Evolutionary conservation across 1,140 invertebrate genomes (phyloP), one percentile per base, ranked within the genome.

Genomic region (Mesaphorura yosii): DNA sequence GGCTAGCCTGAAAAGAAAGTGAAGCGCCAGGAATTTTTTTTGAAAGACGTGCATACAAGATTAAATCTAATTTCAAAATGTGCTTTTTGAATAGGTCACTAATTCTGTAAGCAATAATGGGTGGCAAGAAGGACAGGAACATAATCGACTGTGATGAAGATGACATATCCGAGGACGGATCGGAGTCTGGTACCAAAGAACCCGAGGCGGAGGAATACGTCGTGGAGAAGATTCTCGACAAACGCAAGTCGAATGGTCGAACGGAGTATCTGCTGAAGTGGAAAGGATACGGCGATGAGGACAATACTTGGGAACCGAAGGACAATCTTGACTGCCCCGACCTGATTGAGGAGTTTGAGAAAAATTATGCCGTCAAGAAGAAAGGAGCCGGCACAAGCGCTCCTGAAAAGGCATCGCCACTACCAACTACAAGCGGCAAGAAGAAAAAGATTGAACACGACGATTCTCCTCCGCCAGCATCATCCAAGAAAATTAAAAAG

Each of bases 181-280:
- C n/a, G n/a, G n/a, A n/a, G n/a, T n/a, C n/a, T n/a, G n/a, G n/a
- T 25, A 14, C 48, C 20, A 51, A 25, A 1, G 53, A 42, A 38
- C 48, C 53, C 15, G 53, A 46, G 46, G 49, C 53, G 31, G 81
- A 82, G 66, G 88, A 92, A 70, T 94, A 84, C 68, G 86, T 84
- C 37, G 89, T 95, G 1, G 90, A 93, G 65, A 89, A 88, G 69
- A 86, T 94, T 28, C 74, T 93, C 27, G 87, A 93, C 64, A 76
- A 78, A 61, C 73, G 85, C 62, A 76, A 86, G 1, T 14, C 15
- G 25, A 82, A 84, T 70, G 86, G 86, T 48, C 83, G 84, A 69
- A 82, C 84, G 20, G 86, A 92, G 69, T 92, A 91, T 67, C 83
- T 80, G 53, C 69, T 93, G 6, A 92, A 91, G 70, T 93, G 89